Evolutionary conservation across 2,888 invertebrate genomes (phyloP), one percentile per base, ranked within the genome.

Genomic region (Tillus elongatus): DNA sequence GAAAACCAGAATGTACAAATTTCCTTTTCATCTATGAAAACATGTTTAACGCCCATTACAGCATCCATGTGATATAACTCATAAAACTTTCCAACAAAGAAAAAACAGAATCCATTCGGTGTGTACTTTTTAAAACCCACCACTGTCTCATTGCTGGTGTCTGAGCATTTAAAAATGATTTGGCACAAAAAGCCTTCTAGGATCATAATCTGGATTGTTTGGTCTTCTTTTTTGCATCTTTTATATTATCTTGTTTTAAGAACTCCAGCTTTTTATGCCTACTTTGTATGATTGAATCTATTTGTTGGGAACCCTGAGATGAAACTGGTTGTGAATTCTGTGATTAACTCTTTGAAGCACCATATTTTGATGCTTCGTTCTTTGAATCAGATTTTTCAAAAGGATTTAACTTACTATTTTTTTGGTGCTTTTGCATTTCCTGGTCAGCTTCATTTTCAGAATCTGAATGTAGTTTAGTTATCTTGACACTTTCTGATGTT

Each of bases 41-140:
- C 30, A 87, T 93, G 89, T 50, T 83, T 85, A 0, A 92, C 93
- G 2, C 86, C 91, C 19, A 84, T 77, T 2, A 89, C 87, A 4
- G 98, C 96, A 70, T 98, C 98, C 93, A 95, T 96, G 55, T 99
- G 95, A 61, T 92, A 98, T 15, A 98, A 66, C 64, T 99, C 98
- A 66, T 99, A 99, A 67, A 99, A 98, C 64, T 98, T 98, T 3
- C 98, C 98, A 44, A 97, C 85, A 82, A 98, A 98, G 65, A 98
- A 98, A 99, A 63, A 9, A 99, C 79, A 41, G 88, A 85, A 62
- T 98, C 96, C 56, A 74, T 93, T n/a, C n/a, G n/a, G 63, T 93
- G 78, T 8, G 77, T 66, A 0, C 82, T 71, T 62, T 99, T 99
- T 56, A 98, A 71, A 6, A 82, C 76, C 98, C 98, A 99, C 98